Percentiles rank a stretch among this genome's conserved stretches.
Conservation (phyloP, 2,113 vertebrate species). For the Burhinus bistriatus region DNA sequence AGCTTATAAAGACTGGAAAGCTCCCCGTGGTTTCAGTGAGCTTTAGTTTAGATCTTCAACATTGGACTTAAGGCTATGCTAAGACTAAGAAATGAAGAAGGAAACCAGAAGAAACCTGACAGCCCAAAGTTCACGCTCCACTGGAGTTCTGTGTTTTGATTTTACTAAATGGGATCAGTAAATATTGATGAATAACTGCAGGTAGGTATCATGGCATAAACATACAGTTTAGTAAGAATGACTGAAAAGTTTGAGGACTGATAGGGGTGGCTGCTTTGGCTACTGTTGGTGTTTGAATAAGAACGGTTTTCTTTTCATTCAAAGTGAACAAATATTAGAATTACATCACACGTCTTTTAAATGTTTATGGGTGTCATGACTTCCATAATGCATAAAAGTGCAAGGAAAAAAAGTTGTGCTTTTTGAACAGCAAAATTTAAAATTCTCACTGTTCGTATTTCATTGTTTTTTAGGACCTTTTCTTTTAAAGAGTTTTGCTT, state of each 20-base stretch:
- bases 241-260: neutral
- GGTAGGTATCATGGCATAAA: neutral
- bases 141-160: neutral
- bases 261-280: neutral
- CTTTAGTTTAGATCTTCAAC: neutral
- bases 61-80: neutral
- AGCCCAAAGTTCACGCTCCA: neutral
- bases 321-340: constrained; percentile 15
- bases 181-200: neutral
- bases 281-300: neutral
- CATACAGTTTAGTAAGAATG: neutral
- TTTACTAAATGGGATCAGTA: neutral
- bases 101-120: neutral
- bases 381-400: neutral
- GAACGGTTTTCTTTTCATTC: neutral
- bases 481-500: constrained; percentile 55
- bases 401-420: constrained; percentile 7
- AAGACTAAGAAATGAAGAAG: neutral
- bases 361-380: neutral
- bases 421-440: constrained; percentile 7
- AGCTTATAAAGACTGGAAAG: neutral
- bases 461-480: neutral
- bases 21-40: neutral
- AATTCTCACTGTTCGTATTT: constrained; percentile 21
- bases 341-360: neutral